phyloP scores from a whole-genome alignment of 2,797 vertebrate genomes.

The Schizopygopsis malacanthus region DNA sequence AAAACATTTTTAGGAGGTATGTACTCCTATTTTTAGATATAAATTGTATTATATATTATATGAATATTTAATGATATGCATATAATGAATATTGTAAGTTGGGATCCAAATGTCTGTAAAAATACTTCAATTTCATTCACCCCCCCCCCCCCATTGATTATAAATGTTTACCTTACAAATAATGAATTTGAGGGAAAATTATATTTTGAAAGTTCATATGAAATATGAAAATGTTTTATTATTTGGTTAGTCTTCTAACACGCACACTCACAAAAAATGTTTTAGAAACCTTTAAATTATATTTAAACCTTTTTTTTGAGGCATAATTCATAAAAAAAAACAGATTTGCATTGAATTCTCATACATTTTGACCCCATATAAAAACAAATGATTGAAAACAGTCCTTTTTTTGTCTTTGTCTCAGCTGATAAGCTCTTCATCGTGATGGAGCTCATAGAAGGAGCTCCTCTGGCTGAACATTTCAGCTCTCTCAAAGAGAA shows the following conservation, averaged over 20 bases:
- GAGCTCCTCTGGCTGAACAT: conserved; percentile 84
- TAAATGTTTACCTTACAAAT: no score
- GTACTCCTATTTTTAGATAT: conserved; percentile 43
- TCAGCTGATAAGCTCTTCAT: conserved; percentile 88
- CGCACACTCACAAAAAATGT: no score
- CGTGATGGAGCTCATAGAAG: conserved; percentile 92
- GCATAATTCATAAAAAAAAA: no score
- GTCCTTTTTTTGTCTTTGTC: neutral
- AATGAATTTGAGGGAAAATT: no score
- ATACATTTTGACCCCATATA: neutral
- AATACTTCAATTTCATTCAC: neutral
- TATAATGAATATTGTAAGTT: neutral
- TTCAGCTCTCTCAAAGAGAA: conserved; percentile 90
- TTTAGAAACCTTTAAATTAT: no score
- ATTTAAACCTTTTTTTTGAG: no score
- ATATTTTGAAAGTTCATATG: no score
- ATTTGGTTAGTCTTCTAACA: no score
- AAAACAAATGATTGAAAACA: neutral
- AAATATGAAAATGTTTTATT: no score
- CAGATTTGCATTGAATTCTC: neutral
- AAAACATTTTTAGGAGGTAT: conserved; percentile 94
- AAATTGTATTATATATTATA: neutral
- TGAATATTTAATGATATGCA: neutral
- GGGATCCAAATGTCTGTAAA: no score
- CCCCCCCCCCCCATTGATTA: no score